Conservation (phyloP, 2,888 invertebrate genomes). For the Carpatolechia fugitivella region DNA sequence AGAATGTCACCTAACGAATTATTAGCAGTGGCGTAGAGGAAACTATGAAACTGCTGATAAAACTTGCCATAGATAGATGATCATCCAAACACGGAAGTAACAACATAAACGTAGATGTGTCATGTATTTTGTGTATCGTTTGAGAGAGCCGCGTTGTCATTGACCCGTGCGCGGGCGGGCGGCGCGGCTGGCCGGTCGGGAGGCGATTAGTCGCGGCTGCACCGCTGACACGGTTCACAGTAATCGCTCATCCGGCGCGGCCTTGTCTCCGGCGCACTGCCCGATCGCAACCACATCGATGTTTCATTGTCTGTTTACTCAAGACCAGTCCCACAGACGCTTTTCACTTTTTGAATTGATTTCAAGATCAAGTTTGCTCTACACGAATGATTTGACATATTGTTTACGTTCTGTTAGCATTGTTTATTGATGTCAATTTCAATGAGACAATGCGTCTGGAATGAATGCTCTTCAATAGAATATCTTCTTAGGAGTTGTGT, state of each 20-base stretch:
- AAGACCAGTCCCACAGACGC: neutral
- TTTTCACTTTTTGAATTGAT: neutral
- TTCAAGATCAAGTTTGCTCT: neutral
- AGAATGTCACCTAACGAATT: too few species aligned
- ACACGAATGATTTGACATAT: neutral
- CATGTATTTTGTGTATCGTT: conserved; percentile 4
- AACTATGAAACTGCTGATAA: too few species aligned
- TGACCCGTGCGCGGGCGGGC: conserved; percentile 30
- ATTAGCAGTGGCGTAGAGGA: too few species aligned
- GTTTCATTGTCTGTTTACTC: neutral
- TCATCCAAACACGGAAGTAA: conserved; percentile 9
- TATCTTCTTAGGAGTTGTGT: too few species aligned
- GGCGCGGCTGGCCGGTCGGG: conserved; percentile 34
- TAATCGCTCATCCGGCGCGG: conserved; percentile 65
- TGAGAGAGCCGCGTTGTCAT: conserved; percentile 26
- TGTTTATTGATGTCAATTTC: neutral
- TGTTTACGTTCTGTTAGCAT: neutral
- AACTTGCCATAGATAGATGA: neutral
- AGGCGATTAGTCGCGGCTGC: conserved; percentile 58
- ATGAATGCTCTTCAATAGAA: neutral
- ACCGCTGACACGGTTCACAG: conserved; percentile 64
- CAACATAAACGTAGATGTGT: neutral
- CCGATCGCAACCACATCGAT: neutral
- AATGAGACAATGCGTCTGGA: neutral
- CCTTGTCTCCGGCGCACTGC: conserved; percentile 44